Percentiles rank a stretch among this genome's conserved stretches.
Evolutionary conservation across 2,113 vertebrate genomes (phyloP).

Genomic region (Pterophyllum scalare): DNA sequence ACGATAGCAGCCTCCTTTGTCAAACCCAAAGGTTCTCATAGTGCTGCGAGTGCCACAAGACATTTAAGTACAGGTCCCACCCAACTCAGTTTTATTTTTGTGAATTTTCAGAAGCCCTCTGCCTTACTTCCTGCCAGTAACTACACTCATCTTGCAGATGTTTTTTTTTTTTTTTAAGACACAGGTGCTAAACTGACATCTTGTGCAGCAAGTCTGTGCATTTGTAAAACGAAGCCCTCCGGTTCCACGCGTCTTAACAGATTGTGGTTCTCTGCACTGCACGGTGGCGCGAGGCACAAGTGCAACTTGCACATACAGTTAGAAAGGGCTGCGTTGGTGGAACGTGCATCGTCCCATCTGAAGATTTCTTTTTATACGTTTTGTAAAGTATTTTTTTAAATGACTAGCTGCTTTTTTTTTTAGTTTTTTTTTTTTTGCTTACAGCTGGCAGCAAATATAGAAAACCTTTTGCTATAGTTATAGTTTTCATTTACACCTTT

Average conservation of each 20-base stretch:
- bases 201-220: slow-evolving; percentile 35
- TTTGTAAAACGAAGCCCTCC: slow-evolving; percentile 38
- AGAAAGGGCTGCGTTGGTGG: slow-evolving; percentile 34
- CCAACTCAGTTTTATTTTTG: slow-evolving; percentile 41
- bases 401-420: slow-evolving; percentile 43
- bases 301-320: slow-evolving; percentile 39
- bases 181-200: slow-evolving; percentile 67
- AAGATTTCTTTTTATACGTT: slow-evolving; percentile 43
- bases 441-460: slow-evolving; percentile 57
- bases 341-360: slow-evolving; percentile 42
- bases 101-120: slow-evolving; percentile 16
- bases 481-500: slow-evolving; percentile 39
- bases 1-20: slow-evolving; percentile 44
- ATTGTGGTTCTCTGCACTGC: slow-evolving; percentile 64
- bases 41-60: slow-evolving; percentile 27
- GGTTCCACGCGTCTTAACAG: slow-evolving; percentile 44
- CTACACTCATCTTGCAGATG: slow-evolving; percentile 20
- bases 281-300: slow-evolving; percentile 47
- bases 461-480: slow-evolving; percentile 37
- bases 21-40: slow-evolving; percentile 37
- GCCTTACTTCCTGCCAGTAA: slow-evolving; percentile 57
- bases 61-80: slow-evolving; percentile 25
- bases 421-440: slow-evolving; percentile 2
- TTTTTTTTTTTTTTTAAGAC: slow-evolving; percentile 18
- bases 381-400: slow-evolving; percentile 43